phyloP scores from a whole-genome alignment of 1,140 invertebrate species.

The Wasmannia auropunctata region DNA sequence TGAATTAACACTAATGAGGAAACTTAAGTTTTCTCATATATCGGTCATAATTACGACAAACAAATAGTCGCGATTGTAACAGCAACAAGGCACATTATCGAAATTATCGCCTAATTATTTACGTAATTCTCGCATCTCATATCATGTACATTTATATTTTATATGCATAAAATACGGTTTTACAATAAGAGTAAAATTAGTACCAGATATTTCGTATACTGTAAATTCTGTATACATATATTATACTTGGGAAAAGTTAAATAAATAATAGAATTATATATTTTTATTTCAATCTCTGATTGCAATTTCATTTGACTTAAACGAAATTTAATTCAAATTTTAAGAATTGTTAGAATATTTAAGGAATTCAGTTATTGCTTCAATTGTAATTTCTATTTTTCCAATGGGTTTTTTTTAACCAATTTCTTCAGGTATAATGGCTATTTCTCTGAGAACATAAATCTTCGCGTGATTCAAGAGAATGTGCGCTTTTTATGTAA shows the following conservation, averaged over 20 bases:
- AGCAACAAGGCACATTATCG: background rate
- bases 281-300: background rate
- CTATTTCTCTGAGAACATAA: background rate
- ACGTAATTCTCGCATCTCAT: background rate
- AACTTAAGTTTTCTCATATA: slow-evolving; percentile 26
- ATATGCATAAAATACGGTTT: slow-evolving; percentile 5
- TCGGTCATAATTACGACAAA: slow-evolving; percentile 18
- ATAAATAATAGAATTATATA: background rate
- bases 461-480: background rate
- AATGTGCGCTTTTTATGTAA: background rate
- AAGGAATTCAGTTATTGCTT: background rate
- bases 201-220: background rate
- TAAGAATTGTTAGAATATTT: background rate
- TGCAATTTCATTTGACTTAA: background rate
- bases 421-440: background rate
- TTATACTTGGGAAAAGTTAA: background rate
- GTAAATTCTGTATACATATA: background rate
- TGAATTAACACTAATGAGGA: slow-evolving; percentile 17
- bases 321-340: background rate
- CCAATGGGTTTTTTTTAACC: background rate
- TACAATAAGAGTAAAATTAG: background rate
- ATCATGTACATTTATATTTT: background rate
- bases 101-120: slow-evolving; percentile 43
- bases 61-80: background rate
- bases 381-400: background rate